These are phyloP conservation scores for Corythoichthys intestinalis DNA, from an alignment of 2,113 vertebrate species.

Conservation along the genomic window DNA sequence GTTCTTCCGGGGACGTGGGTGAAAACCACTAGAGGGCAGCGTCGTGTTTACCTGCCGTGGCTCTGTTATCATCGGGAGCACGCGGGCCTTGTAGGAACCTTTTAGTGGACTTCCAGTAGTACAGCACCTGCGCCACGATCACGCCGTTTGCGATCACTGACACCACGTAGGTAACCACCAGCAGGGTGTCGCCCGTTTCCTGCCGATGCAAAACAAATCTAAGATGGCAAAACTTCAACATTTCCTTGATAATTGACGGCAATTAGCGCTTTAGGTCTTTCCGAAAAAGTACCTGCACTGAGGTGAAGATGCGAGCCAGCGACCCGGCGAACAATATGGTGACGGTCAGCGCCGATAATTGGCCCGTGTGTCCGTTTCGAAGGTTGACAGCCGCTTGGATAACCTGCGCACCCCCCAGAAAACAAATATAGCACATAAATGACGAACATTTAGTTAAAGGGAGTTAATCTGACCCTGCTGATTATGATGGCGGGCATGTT, in stretches of 20 bases:
- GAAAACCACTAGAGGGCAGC: neutral
- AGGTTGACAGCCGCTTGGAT: constrained; percentile 81
- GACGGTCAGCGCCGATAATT: constrained; percentile 82
- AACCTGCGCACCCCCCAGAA: constrained; percentile 60
- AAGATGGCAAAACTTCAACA: too few relatives aligned
- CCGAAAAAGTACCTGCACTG: constrained; percentile 74
- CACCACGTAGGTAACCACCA: constrained; percentile 82
- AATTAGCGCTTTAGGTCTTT: too few relatives aligned
- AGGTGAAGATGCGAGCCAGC: constrained; percentile 85
- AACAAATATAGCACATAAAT: too few relatives aligned
- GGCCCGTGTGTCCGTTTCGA: constrained; percentile 82
- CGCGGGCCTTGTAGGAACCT: neutral
- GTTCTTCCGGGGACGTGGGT: too few relatives aligned
- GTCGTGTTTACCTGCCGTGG: too few relatives aligned
- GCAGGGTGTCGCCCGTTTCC: constrained; percentile 85
- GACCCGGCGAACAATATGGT: constrained; percentile 82
- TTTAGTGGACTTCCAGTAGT: constrained; percentile 78
- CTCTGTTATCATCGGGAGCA: neutral
- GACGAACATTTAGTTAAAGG: too few relatives aligned
- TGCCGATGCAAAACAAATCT: constrained; percentile 32
- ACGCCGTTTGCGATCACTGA: constrained; percentile 81
- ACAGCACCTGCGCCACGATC: constrained; percentile 78
- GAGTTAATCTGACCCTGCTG: constrained; percentile 67
- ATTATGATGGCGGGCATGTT: constrained; percentile 81
- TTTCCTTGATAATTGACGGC: too few relatives aligned